Evolutionary conservation across 2,888 invertebrate species (phyloP).

Genomic region (Patella caerulea): DNA sequence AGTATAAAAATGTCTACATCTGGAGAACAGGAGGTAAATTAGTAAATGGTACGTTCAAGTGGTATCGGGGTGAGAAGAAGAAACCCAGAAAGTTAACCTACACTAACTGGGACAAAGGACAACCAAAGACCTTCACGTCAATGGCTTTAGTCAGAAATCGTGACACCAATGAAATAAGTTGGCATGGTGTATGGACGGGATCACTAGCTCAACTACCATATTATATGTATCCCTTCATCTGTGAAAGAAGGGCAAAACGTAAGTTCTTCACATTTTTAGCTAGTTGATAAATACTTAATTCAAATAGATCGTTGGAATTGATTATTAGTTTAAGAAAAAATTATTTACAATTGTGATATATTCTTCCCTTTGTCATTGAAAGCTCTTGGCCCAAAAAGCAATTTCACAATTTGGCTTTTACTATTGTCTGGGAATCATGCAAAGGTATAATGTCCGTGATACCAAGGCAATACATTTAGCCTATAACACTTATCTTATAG

Average conservation of each 20-base stretch:
- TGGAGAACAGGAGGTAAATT: slow-evolving; percentile 57
- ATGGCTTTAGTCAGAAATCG: slow-evolving; percentile 67
- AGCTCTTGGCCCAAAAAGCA: no score
- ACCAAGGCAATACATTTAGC: no score
- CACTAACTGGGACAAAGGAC: slow-evolving; percentile 50
- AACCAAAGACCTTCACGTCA: slow-evolving; percentile 47
- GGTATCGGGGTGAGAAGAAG: slow-evolving; percentile 38
- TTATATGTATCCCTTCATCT: slow-evolving; percentile 72
- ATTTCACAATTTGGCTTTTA: no score
- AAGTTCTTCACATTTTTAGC: slow-evolving; percentile 39
- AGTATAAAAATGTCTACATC: slow-evolving; percentile 39
- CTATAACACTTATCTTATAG: no score
- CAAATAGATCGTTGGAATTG: no score
- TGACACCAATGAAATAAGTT: slow-evolving; percentile 68
- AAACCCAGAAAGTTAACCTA: slow-evolving; percentile 44
- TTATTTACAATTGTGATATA: no score
- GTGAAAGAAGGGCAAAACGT: slow-evolving; percentile 74
- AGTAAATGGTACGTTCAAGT: slow-evolving; percentile 44
- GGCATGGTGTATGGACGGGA: slow-evolving; percentile 59
- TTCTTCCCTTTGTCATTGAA: no score
- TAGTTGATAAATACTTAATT: no score
- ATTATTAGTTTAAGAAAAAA: no score
- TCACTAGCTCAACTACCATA: slow-evolving; percentile 48
- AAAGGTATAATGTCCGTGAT: no score
- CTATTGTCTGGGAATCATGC: no score